Evolutionary conservation across 1,140 invertebrate species (phyloP), one percentile per base, ranked within the genome.

Genomic region (Camponotus floridanus): DNA sequence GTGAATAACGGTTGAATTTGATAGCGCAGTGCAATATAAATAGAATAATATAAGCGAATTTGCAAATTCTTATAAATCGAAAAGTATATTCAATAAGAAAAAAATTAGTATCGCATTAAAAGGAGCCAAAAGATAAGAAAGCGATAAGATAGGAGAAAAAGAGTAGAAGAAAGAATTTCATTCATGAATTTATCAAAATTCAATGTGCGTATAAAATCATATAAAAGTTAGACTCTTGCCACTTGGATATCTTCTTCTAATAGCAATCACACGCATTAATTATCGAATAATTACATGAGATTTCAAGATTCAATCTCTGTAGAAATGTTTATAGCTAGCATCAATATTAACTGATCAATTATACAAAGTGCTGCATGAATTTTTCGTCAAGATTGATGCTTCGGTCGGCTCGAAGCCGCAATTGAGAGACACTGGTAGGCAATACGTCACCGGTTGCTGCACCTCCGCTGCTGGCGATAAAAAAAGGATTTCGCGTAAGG

Each of bases 401-500:
- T 48, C 64, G 15, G 21, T 73, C 62, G 76, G 21, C 42, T 26
- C 62, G 76, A 80, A 55, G n/a, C 15, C 18, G 42, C 13, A 57
- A 42, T 87, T 89, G 88, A 88, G 88, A 88, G 8, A 2, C 88
- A 74, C 88, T 89, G 88, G 3, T 0, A 39, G 51, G n/a, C 67
- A 86, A 89, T 89, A 89, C 87, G 85, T 89, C 87, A 88, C 6
- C 15, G 65, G 62, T 86, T 76, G 71, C 61, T 85, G 83, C 76
- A 88, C 87, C 78, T 87, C 78, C 48, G 74, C 48, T 74, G 79
- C 59, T 78, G n/a, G 65, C 51, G 70, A 42, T 57, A 55, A 76
- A 26, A 18, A 39, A 85, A 87, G 85, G 87, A 86, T 90, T 39
- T 91, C 67, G 67, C 81, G 68, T 88, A 91, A 86, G 90, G 89